A percentile compares a stretch with the other conserved stretches of the same genome.
phyloP scores from a whole-genome alignment of 2,888 invertebrate genomes.

The Acanthosepion lycidas region DNA sequence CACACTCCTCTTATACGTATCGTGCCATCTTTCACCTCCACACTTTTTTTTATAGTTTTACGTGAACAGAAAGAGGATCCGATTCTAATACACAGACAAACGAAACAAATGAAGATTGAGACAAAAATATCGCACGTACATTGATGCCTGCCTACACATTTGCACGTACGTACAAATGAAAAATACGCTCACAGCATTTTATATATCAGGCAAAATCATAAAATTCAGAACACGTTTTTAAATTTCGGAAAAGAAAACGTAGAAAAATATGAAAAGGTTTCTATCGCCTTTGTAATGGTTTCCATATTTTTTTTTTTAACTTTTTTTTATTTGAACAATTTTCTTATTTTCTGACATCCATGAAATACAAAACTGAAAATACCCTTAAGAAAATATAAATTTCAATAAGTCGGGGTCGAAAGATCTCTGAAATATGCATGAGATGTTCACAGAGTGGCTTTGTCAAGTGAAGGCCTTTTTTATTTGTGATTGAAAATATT shows the following conservation, averaged over 20 bases:
- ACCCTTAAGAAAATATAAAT: not conserved
- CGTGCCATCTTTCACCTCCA: not conserved
- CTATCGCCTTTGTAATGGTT: not conserved
- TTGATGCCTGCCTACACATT: not conserved
- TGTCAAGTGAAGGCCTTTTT: not conserved
- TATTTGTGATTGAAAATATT: not conserved
- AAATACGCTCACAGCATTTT: slow-evolving; percentile 20
- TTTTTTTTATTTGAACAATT: not conserved
- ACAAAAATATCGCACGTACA: not conserved
- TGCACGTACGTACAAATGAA: not conserved
- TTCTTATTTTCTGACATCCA: not conserved
- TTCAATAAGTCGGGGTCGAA: not conserved
- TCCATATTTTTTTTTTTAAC: not conserved
- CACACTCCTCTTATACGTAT: no score
- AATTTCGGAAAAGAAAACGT: not conserved
- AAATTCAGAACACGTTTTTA: slow-evolving; percentile 1
- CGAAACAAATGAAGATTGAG: slow-evolving; percentile 21
- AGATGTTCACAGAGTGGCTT: not conserved
- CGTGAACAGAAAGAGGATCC: not conserved
- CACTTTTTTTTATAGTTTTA: not conserved
- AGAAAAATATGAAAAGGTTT: not conserved
- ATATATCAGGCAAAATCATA: not conserved
- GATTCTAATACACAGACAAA: not conserved
- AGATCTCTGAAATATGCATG: not conserved
- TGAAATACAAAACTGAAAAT: not conserved